Evolutionary conservation across 2,113 vertebrate genomes (phyloP), one percentile per base, ranked within the genome.

Genomic region (Albula glossodonta): DNA sequence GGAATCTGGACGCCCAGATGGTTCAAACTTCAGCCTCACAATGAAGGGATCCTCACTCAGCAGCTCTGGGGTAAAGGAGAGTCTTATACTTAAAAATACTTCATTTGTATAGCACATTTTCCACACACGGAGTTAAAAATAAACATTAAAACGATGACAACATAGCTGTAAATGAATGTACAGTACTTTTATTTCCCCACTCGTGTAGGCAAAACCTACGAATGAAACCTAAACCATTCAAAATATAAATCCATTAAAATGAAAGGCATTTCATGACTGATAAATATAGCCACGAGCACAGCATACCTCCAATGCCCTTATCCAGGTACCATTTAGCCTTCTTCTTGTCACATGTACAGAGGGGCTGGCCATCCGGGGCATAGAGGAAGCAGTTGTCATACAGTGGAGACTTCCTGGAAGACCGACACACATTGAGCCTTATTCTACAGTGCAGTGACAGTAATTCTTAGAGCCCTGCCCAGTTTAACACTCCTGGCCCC

Each of bases 351-450:
- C 98, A 99, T 25, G 98, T 99, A 85, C 98, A 99, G 53, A 99
- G 96, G 0, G 98, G 98, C 87, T 99, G 97, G 53, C 97, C 97
- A 22, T 99, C 98, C 5, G 98, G 98, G 0, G 98, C 98, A 6
- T 99, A 96, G 52, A 99, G 96, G 91, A 98, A 99, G 91, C 98
- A 99, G 95, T 99, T 99, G 90, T 99, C 98, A 82, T 99, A 99
- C 19, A 99, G 95, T 0, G 98, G 98, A 63, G 98, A 98, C 92
- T 98, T 99, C 92, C 98, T 99, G 89, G 8, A 87, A 88, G 82
- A 87, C 78, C 88, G 52, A 56, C 4, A 87, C 41, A 50, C n/a
- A 56, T 25, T n/a, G 0, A 25, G 74, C 51, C 31, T 41, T 41
- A 41, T 41, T 41, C 31, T 41, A 41, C 31, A 41, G 1, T 41